These are phyloP conservation scores for Sphaerophoria rueppellii DNA, from an alignment of 2,888 invertebrate species.

Conservation along the genomic window DNA sequence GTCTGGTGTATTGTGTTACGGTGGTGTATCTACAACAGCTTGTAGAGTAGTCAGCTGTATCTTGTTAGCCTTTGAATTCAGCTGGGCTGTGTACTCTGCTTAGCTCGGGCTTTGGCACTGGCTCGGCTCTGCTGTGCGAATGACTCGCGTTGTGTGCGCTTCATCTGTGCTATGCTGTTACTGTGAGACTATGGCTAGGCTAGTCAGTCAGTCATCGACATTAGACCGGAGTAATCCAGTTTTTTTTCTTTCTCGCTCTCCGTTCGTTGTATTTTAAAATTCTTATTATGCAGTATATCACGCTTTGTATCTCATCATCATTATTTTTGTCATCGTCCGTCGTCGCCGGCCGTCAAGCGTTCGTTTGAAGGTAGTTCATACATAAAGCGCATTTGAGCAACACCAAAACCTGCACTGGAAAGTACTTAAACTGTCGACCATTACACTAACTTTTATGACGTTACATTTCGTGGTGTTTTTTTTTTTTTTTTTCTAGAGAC, in stretches of 20 bases:
- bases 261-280: slow-evolving; percentile 35
- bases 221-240: slow-evolving; percentile 77
- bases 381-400: slow-evolving; percentile 52
- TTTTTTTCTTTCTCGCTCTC: slow-evolving; percentile 51
- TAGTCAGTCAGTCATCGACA: slow-evolving; percentile 78
- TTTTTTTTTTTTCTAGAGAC: slow-evolving; percentile 12
- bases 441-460: slow-evolving; percentile 39
- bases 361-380: slow-evolving; percentile 59
- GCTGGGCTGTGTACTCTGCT: slow-evolving; percentile 34
- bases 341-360: slow-evolving; percentile 54
- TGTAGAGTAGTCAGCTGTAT: slow-evolving; percentile 61
- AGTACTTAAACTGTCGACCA: slow-evolving; percentile 54
- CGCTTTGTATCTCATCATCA: slow-evolving; percentile 61
- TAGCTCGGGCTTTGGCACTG: slow-evolving; percentile 20
- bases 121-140: slow-evolving; percentile 18
- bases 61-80: slow-evolving; percentile 61
- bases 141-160: slow-evolving; percentile 66
- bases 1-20: slow-evolving; percentile 48
- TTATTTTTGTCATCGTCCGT: slow-evolving; percentile 38
- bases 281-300: slow-evolving; percentile 55
- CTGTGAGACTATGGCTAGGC: slow-evolving; percentile 69
- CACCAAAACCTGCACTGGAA: slow-evolving; percentile 55
- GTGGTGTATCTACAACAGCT: slow-evolving; percentile 48
- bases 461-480: slow-evolving; percentile 30
- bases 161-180: slow-evolving; percentile 71